phyloP scores from a whole-genome alignment of 1,140 invertebrate species.

The Copidosoma floridanum region DNA sequence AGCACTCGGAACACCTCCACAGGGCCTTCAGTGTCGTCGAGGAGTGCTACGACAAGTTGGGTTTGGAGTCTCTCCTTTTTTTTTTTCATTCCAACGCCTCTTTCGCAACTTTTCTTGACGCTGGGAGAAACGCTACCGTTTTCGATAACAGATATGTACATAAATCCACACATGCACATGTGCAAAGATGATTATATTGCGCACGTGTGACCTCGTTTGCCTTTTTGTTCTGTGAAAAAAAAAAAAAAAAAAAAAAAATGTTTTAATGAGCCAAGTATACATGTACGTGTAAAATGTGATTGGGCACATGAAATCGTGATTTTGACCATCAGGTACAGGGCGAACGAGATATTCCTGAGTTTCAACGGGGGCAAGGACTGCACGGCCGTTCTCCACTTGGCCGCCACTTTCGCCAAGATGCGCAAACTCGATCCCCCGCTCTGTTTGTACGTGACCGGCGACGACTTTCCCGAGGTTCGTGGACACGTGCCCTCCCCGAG shows the following conservation, averaged over 20 bases:
- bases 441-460: slow-evolving; percentile 59
- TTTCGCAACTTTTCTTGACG: too few relatives aligned
- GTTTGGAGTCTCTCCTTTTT: too few relatives aligned
- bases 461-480: slow-evolving; percentile 74
- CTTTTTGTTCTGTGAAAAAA: too few relatives aligned
- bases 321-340: slow-evolving; percentile 57
- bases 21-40: slow-evolving; percentile 40
- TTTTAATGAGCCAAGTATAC: neutral
- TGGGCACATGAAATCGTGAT: neutral
- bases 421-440: slow-evolving; percentile 40
- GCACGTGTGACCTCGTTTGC: too few relatives aligned
- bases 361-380: slow-evolving; percentile 99
- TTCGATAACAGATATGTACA: too few relatives aligned
- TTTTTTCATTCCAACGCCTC: too few relatives aligned
- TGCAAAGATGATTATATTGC: too few relatives aligned
- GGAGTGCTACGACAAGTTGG: slow-evolving; percentile 46
- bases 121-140: too few relatives aligned
- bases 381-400: slow-evolving; percentile 82
- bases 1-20: slow-evolving; percentile 34
- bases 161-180: too few relatives aligned
- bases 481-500: too few relatives aligned
- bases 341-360: slow-evolving; percentile 78
- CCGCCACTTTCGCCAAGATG: slow-evolving; percentile 63
- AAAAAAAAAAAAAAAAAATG: neutral
- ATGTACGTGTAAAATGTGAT: too few relatives aligned